Percentiles rank a stretch among this genome's conserved stretches.
phyloP scores from a whole-genome alignment of 2,888 invertebrate species.

The Hypselothyrea guttata region DNA sequence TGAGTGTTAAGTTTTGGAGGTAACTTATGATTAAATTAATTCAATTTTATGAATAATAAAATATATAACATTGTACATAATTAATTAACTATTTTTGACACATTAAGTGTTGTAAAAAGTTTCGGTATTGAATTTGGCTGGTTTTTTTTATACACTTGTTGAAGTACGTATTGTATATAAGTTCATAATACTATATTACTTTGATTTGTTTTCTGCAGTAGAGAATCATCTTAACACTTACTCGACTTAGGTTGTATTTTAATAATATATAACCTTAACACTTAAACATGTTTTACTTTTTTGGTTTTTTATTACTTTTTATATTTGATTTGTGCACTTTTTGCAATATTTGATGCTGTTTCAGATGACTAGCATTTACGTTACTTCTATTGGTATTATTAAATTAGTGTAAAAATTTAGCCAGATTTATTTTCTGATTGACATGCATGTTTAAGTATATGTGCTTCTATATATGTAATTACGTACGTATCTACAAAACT shows the following conservation, averaged over 20 bases:
- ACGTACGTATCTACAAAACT: slow-evolving; percentile 24
- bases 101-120: neutral
- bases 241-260: neutral
- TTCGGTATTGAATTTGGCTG: slow-evolving; percentile 29
- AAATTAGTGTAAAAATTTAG: slow-evolving; percentile 35
- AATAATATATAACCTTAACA: too few relatives aligned
- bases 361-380: slow-evolving; percentile 1
- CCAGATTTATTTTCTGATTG: slow-evolving; percentile 64
- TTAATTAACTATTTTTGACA: neutral
- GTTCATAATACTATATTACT: slow-evolving; percentile 1
- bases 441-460: slow-evolving; percentile 53
- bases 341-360: slow-evolving; percentile 51
- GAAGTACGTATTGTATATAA: neutral
- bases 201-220: slow-evolving; percentile 7
- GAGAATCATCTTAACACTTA: slow-evolving; percentile 9
- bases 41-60: too few relatives aligned
- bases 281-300: too few relatives aligned
- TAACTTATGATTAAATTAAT: too few relatives aligned
- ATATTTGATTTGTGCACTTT: slow-evolving; percentile 50
- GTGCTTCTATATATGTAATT: slow-evolving; percentile 1
- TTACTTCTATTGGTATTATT: slow-evolving; percentile 2
- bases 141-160: slow-evolving; percentile 9
- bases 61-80: too few relatives aligned
- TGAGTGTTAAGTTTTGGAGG: too few relatives aligned
- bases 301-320: slow-evolving; percentile 2